A percentile compares a stretch with the other conserved stretches of the same genome.
phyloP scores from a whole-genome alignment of 2,888 invertebrate species.

The Ptilodon capucinus region DNA sequence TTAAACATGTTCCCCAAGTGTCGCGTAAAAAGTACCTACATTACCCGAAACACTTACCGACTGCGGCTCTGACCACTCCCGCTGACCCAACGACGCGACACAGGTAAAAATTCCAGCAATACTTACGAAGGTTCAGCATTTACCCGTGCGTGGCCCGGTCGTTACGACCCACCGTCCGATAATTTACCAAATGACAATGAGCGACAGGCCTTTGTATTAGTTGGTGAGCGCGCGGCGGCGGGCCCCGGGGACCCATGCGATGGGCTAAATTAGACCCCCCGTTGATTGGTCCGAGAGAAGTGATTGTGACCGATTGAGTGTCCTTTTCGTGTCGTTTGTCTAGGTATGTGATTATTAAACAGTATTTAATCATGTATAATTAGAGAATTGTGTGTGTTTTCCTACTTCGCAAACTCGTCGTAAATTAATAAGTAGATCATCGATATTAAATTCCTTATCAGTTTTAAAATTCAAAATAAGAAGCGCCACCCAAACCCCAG shows the following conservation, averaged over 20 bases:
- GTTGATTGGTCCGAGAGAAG: conserved; percentile 38
- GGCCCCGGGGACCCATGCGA: conserved; percentile 22
- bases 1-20: background rate
- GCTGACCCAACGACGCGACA: conserved; percentile 6
- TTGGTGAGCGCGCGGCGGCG: conserved; percentile 12
- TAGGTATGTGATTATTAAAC: too few relatives aligned
- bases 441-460: too few relatives aligned
- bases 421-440: too few relatives aligned
- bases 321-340: conserved; percentile 33
- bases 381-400: too few relatives aligned
- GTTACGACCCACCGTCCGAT: conserved; percentile 29
- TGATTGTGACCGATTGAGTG: conserved; percentile 33
- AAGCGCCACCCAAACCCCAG: background rate
- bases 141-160: conserved; percentile 13
- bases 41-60: background rate
- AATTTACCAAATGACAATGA: conserved; percentile 42
- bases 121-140: background rate
- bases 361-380: too few relatives aligned
- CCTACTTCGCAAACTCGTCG: too few relatives aligned
- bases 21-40: background rate
- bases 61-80: background rate
- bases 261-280: conserved; percentile 33
- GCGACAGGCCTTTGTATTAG: conserved; percentile 41
- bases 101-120: conserved; percentile 23
- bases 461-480: background rate